Percentiles rank a stretch among this genome's conserved stretches.
phyloP scores from a whole-genome alignment of 2,888 invertebrate genomes.

The Papilio elwesi region DNA sequence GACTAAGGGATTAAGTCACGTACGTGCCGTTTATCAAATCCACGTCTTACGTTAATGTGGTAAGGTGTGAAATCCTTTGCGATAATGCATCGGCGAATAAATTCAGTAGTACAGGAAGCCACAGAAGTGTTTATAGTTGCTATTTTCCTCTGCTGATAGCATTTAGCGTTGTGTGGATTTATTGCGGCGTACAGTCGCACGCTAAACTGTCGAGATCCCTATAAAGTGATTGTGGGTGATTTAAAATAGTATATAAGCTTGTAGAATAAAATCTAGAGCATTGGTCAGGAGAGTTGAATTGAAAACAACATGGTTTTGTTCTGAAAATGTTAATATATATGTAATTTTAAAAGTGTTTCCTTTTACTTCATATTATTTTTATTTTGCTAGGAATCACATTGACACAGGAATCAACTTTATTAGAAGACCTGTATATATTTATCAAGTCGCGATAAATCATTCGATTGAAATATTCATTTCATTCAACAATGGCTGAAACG shows the following conservation, averaged over 20 bases:
- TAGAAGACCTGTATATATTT: too few relatives aligned
- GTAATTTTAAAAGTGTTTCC: too few relatives aligned
- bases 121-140: conserved; percentile 72
- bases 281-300: conserved; percentile 2
- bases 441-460: too few relatives aligned
- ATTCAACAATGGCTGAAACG: too few relatives aligned
- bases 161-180: conserved; percentile 51
- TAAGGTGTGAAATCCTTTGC: conserved; percentile 36
- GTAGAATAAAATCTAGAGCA: conserved; percentile 35
- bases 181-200: conserved; percentile 51
- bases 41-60: conserved; percentile 21
- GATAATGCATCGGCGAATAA: conserved; percentile 31
- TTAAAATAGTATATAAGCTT: conserved; percentile 46
- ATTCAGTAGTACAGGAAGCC: conserved; percentile 57
- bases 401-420: too few relatives aligned
- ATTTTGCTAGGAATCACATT: too few relatives aligned
- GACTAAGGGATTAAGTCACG: conserved; percentile 22
- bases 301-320: conserved; percentile 22
- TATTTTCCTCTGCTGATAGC: conserved; percentile 59
- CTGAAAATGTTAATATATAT: too few relatives aligned
- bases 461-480: too few relatives aligned
- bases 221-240: conserved; percentile 47
- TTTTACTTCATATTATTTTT: too few relatives aligned
- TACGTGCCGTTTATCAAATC: conserved; percentile 25
- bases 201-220: conserved; percentile 55